Base-by-base conservation (phyloP, 2,888 invertebrate species). In the Chrysina gloriosa region DNA sequence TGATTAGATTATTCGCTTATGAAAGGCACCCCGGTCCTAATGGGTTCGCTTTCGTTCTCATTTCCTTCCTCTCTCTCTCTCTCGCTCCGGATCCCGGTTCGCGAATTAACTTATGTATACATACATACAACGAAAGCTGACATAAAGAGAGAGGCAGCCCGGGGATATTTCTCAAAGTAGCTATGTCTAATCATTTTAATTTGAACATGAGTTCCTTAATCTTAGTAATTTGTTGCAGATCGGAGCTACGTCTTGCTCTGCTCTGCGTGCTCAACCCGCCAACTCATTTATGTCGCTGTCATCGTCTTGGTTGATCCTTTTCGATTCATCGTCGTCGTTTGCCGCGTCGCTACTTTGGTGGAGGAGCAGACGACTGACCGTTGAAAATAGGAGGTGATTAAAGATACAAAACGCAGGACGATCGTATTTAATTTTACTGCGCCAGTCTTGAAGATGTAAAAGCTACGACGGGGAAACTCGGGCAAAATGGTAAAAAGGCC, bases 331-430 rank as follows among this genome's bases (percentile, higher is more conserved):
- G 42, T 42, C 42, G 11, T 42, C 42, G 2, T 14, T 2, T 2
- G 42, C 47, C 21, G 9, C 36, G 42, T 52, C 42, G 16, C 21
- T 61, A 45, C 58, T 27, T 42, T 42, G 14, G 9, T 14, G 16
- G 45, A 25, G 16, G 25, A 16, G n/a, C n/a, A n/a, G 27, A 61
- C 19, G 42, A 27, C 9, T 16, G 27, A 11, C 27, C 39, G 25
- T 39, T 58, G 23, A 25, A 58, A 16, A 42, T 14, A 29, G 4
- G 39, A 16, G 16, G n/a, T 79, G 79, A 80, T 80, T 80, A 81
- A 81, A 80, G 81, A 77, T 77, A 76, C 76, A 77, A 78, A 79
- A 45, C 76, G 78, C 77, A 77, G 75, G 78, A 76, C 80, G 79
- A 81, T 81, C 80, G 78, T 68, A 64, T 68, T 70, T 80, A 80